Base-by-base conservation (phyloP, 2,888 invertebrate species). In the Cecidostiba fungosa region DNA sequence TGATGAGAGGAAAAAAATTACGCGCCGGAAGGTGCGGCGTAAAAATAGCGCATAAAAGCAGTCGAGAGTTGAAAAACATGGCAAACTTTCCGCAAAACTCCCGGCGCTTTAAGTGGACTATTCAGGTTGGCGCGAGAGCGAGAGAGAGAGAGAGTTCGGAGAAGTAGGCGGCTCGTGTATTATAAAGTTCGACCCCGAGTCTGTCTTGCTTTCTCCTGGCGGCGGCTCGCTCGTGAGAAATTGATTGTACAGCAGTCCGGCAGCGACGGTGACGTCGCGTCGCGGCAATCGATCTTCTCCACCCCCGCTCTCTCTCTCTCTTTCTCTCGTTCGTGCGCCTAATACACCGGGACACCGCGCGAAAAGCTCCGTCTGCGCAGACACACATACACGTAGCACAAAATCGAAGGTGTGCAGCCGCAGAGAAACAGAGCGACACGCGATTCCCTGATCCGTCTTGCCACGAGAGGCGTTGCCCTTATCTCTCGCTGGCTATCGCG, bases 361-460 rank as follows among this genome's bases (percentile, higher is more conserved):
- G 19, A 39, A n/a, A 69, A 6, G 66, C 62, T 54, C 26, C 26
- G 74, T 29, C 74, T 14, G 74, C 43, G 66, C 12, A 62, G n/a
- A 43, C 10, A 74, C 39, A 50, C 54, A n/a, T 19, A 43, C 43
- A 23, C 2, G 16, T 8, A 66, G 74, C 14, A 62, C 70, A 36
- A 86, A 81, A 79, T 85, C 80, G 66, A 83, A 87, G 73, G 47
- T 70, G 50, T 32, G 74, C 85, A 43, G 77, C 66, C 69, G 29
- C 23, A 23, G 69, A 6, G 19, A n/a, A 14, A 66, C 47, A 23
- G 23, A 32, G 32, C 70, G 86, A 89, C 92, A 92, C 92, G 92
- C 92, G 91, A 92, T 92, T 88, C 90, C 90, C 92, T 93, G 93
- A 92, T 93, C 93, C 92, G 91, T 92, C 93, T 91, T 93, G 88